A percentile compares a stretch with the other conserved stretches of the same genome.
phyloP scores from a whole-genome alignment of 2,888 invertebrate species.

The Pycnomerus fuliginosus region DNA sequence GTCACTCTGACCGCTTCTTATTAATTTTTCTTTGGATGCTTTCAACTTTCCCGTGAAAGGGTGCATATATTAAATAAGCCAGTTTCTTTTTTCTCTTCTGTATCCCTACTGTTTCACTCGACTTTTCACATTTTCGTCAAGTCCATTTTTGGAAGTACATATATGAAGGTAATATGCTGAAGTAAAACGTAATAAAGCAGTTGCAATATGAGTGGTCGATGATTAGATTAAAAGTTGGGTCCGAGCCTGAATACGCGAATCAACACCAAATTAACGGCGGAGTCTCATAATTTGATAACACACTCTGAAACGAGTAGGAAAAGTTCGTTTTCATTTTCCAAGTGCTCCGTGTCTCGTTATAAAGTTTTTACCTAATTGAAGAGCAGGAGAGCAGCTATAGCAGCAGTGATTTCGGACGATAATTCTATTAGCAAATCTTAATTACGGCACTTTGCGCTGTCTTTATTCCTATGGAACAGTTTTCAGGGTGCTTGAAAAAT shows the following conservation, averaged over 20 bases:
- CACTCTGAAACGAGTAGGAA: constrained; percentile 28
- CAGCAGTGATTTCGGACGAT: constrained; percentile 12
- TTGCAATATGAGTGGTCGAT: constrained; percentile 21
- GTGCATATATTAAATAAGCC: no score
- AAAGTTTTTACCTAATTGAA: constrained; percentile 36
- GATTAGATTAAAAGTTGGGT: constrained; percentile 47
- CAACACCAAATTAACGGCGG: constrained; percentile 45
- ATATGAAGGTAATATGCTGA: no score
- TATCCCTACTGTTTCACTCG: no score
- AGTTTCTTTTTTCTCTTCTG: no score
- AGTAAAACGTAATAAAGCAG: no score
- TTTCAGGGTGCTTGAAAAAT: constrained; percentile 9
- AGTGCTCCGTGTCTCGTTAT: constrained; percentile 37
- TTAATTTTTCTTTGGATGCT: constrained; percentile 16
- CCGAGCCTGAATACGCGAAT: constrained; percentile 48
- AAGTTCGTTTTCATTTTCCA: constrained; percentile 37
- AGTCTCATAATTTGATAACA: constrained; percentile 47
- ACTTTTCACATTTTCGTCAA: no score
- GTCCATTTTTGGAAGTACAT: no score
- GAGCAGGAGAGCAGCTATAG: constrained; percentile 16
- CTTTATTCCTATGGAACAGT: constrained; percentile 8
- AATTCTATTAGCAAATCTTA: constrained; percentile 19
- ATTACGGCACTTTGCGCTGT: constrained; percentile 19
- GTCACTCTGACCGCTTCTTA: constrained; percentile 26
- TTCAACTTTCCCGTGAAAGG: constrained; percentile 12